phyloP scores from a whole-genome alignment of 2,888 invertebrate genomes.

The Dioctria rufipes region DNA sequence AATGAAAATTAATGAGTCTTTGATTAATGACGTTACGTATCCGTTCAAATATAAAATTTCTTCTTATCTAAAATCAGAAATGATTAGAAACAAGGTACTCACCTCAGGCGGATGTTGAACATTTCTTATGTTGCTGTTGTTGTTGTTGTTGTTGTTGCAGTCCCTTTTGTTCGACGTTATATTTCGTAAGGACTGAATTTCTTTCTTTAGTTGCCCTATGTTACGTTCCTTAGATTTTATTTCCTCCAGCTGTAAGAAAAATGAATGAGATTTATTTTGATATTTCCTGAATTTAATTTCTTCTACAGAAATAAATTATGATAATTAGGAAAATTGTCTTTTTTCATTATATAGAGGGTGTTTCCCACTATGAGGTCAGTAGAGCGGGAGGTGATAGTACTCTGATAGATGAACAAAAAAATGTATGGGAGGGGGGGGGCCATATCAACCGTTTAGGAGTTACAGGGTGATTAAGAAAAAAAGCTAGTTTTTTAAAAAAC shows the following conservation, averaged over 20 bases:
- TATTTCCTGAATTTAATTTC: no score
- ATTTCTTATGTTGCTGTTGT: slow-evolving; percentile 63
- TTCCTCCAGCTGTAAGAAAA: slow-evolving; percentile 77
- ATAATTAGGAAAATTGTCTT: no score
- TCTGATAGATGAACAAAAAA: no score
- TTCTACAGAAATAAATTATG: no score
- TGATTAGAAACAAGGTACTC: slow-evolving; percentile 60
- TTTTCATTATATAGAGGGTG: no score
- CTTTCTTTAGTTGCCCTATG: slow-evolving; percentile 74
- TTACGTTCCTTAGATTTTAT: slow-evolving; percentile 80
- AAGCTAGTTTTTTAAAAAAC: no score
- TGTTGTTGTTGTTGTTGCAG: slow-evolving; percentile 58
- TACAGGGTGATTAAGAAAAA: no score
- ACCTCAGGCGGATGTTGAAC: slow-evolving; percentile 70
- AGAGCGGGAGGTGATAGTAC: no score
- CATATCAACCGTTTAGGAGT: no score
- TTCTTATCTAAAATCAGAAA: neutral
- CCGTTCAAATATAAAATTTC: slow-evolving; percentile 30
- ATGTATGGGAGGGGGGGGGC: no score
- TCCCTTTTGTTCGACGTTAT: slow-evolving; percentile 63
- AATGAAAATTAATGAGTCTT: slow-evolving; percentile 47
- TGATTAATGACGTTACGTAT: slow-evolving; percentile 54
- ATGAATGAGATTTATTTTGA: slow-evolving; percentile 17
- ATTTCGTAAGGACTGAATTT: slow-evolving; percentile 68
- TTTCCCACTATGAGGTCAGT: no score